Conservation (phyloP, 2,797 vertebrate genomes). For the Percopsis omiscomaycus region DNA sequence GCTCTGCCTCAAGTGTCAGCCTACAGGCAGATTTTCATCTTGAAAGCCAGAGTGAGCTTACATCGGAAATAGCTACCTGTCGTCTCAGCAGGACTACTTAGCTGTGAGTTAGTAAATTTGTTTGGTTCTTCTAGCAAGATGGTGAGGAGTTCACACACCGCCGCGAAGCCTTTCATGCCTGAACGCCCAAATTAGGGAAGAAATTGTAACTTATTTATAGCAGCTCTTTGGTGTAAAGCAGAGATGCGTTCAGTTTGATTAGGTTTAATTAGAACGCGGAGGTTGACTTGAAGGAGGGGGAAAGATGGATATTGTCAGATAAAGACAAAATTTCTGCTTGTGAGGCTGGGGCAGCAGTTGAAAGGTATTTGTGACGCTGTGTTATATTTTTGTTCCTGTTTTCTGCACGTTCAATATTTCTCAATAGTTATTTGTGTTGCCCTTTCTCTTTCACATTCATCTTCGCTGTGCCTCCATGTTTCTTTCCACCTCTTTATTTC, state of each 20-base stretch:
- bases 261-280: constrained; percentile 53
- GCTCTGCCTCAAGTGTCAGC: not conserved
- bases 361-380: constrained; percentile 35
- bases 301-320: not conserved
- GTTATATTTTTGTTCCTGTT: constrained; percentile 12
- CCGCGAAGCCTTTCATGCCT: constrained; percentile 51
- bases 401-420: constrained; percentile 12
- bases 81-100: constrained; percentile 47
- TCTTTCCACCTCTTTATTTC: constrained; percentile 18
- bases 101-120: constrained; percentile 56
- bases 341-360: constrained; percentile 26
- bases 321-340: not conserved
- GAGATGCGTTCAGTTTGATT: constrained; percentile 51
- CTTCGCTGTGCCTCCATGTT: constrained; percentile 3
- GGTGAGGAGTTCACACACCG: constrained; percentile 47
- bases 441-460: constrained; percentile 5
- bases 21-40: not conserved
- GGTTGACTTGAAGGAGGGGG: constrained; percentile 21
- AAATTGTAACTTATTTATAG: constrained; percentile 64
- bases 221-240: constrained; percentile 49
- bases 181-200: constrained; percentile 55
- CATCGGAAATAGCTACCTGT: constrained; percentile 58
- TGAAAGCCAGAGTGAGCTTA: not conserved
- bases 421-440: not conserved
- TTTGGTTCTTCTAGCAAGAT: constrained; percentile 56